Conservation (phyloP, 1,140 invertebrate genomes). For the Nomia melanderi region DNA sequence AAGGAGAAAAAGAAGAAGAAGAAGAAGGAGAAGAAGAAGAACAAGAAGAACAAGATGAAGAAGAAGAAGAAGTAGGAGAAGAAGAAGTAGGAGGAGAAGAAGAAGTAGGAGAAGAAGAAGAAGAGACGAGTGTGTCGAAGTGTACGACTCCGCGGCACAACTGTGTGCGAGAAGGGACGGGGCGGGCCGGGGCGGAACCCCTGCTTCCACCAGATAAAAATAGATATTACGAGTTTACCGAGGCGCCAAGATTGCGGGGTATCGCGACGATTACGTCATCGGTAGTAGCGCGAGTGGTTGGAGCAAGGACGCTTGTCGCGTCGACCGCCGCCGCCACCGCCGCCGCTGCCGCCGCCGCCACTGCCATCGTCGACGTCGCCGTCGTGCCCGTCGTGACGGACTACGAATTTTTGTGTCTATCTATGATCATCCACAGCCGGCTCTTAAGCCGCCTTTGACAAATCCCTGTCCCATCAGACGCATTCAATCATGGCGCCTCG, state of each 20-base stretch:
- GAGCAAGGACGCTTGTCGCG: conserved; percentile 72
- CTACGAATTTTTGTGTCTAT: conserved; percentile 56
- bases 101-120: no score
- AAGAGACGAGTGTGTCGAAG: conserved; percentile 37
- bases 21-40: no score
- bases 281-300: conserved; percentile 71
- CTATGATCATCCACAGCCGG: conserved; percentile 44
- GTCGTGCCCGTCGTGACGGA: conserved; percentile 17
- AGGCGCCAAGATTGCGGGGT: conserved; percentile 80
- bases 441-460: conserved; percentile 22
- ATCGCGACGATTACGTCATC: conserved; percentile 79
- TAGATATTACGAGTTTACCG: conserved; percentile 80
- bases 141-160: neutral
- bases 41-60: conserved; percentile 37
- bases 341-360: conserved; percentile 52
- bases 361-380: conserved; percentile 33
- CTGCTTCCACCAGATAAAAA: conserved; percentile 77
- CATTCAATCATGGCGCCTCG: conserved; percentile 22
- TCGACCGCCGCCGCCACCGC: conserved; percentile 56
- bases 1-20: neutral
- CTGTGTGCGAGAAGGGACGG: conserved; percentile 12
- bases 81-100: no score
- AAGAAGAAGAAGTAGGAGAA: neutral
- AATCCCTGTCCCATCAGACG: neutral
- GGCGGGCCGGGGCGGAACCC: conserved; percentile 51